Evolutionary conservation across 2,888 invertebrate genomes (phyloP).

Genomic region (Xanthorhoe designata): DNA sequence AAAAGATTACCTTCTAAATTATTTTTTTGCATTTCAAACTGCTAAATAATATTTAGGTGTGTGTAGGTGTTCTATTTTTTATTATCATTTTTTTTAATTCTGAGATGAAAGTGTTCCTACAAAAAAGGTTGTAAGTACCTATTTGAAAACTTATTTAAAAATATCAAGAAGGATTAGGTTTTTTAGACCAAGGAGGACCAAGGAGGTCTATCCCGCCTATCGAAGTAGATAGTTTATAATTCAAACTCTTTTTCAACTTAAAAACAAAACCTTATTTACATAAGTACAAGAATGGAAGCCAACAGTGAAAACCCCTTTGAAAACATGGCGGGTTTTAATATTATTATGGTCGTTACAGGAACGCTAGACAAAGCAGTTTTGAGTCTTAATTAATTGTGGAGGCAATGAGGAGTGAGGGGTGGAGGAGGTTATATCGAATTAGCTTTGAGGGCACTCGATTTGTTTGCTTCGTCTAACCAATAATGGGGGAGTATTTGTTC

Average conservation of each 20-base stretch:
- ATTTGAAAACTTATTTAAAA: neutral
- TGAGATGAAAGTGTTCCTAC: neutral
- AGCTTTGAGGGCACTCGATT: constrained; percentile 51
- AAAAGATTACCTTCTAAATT: too few species aligned
- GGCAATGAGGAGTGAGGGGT: constrained; percentile 20
- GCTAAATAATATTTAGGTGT: neutral
- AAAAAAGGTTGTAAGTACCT: neutral
- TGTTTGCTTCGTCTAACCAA: constrained; percentile 56
- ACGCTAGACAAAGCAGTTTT: constrained; percentile 50
- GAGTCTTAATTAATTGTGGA: constrained; percentile 58
- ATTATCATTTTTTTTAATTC: neutral
- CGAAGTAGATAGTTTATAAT: too few species aligned
- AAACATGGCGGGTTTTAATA: constrained; percentile 32
- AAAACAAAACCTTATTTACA: constrained; percentile 8
- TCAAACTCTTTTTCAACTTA: neutral
- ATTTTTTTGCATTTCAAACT: too few species aligned
- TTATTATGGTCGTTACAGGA: constrained; percentile 36
- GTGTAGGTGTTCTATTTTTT: neutral
- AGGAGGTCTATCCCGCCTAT: too few species aligned
- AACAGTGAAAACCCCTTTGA: constrained; percentile 28
- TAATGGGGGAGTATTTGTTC: constrained; percentile 48
- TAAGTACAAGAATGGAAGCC: constrained; percentile 12
- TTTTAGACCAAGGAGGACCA: too few species aligned
- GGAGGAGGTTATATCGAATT: constrained; percentile 54
- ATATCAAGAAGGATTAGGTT: too few species aligned